A percentile compares a stretch with the other conserved stretches of the same genome.
Conservation (phyloP, 2,797 vertebrate species). For the Pipistrellus kuhlii region DNA sequence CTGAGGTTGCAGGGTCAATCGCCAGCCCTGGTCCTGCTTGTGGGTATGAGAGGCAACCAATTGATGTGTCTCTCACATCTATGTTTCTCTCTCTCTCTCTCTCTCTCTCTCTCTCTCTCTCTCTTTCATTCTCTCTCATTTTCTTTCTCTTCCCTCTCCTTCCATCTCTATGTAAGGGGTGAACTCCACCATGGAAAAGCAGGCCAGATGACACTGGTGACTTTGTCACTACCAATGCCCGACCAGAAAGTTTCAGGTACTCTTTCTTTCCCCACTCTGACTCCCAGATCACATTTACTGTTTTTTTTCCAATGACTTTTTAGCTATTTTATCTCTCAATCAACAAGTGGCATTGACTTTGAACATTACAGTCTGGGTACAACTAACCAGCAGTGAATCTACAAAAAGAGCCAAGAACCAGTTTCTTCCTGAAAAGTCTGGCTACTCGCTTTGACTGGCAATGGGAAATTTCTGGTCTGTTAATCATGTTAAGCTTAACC, state of each 20-base stretch:
- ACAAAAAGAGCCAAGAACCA: slow-evolving; percentile 38
- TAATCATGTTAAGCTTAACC: neutral
- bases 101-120: neutral
- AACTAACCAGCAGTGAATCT: slow-evolving; percentile 15
- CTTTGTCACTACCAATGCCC: neutral
- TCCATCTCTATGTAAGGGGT: neutral
- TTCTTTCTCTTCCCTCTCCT: neutral
- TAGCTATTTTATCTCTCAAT: slow-evolving; percentile 51
- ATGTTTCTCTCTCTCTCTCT: neutral
- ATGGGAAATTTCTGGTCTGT: slow-evolving; percentile 20
- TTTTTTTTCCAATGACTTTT: slow-evolving; percentile 66
- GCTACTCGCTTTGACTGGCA: neutral
- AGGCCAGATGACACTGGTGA: neutral
- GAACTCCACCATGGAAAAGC: neutral
- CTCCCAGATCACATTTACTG: slow-evolving; percentile 9
- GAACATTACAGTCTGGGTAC: slow-evolving; percentile 1
- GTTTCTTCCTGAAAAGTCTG: slow-evolving; percentile 63
- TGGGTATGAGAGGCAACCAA: neutral
- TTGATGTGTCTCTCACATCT: neutral
- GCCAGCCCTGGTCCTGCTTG: neutral
- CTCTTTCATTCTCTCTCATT: no score
- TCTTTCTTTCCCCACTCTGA: neutral
- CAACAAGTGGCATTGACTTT: slow-evolving; percentile 55
- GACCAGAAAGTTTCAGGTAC: slow-evolving; percentile 36
- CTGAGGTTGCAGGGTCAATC: neutral